Evolutionary conservation across 1,140 invertebrate species (phyloP), one percentile per base, ranked within the genome.

Genomic region (Trypoxylus dichotomus): DNA sequence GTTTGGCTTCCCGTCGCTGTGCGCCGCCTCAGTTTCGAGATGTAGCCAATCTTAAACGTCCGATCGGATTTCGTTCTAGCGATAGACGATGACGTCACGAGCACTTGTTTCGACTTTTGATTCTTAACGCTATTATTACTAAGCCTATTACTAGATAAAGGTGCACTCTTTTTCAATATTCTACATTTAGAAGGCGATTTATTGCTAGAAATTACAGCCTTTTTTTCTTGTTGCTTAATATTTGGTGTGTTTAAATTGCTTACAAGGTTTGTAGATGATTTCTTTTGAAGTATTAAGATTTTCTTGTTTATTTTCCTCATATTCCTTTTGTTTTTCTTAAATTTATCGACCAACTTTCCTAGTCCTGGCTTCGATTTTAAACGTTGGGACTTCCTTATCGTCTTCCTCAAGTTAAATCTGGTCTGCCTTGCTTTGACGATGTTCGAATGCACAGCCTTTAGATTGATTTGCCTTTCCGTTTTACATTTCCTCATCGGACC

Each of bases 201-300:
- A 54, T 54, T 54, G 47, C 47, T 54, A n/a, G 47, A 54, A 54
- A 19, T 54, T 54, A 54, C 47, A 54, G 47, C 47, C 47, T 54
- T 15, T 54, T 19, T 19, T 54, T 19, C 6, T n/a, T 54, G 47
- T 19, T 54, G 47, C 15, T 15, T 1, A 19, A n/a, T 19, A 54
- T 54, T 19, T 54, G 47, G 47, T 54, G 15, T 54, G 5, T 19
- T 54, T 54, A n/a, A 54, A 19, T 54, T 54, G 3, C n/a, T 37
- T 5, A 8, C 6, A n/a, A n/a, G 47, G 13, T 54, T 54, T 5
- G 47, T 6, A 54, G n/a, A 6, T n/a, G n/a, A n/a, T 5, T n/a
- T 54, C n/a, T 54, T 54, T 5, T 19, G 47, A 54, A 54, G 15
- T 19, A 54, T n/a, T 7, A 54, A 54, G 7, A 54, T 54, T 1